Percentiles rank a stretch among this genome's conserved stretches.
Conservation (phyloP, 1,140 invertebrate species). For the Drosophila nikananu region DNA sequence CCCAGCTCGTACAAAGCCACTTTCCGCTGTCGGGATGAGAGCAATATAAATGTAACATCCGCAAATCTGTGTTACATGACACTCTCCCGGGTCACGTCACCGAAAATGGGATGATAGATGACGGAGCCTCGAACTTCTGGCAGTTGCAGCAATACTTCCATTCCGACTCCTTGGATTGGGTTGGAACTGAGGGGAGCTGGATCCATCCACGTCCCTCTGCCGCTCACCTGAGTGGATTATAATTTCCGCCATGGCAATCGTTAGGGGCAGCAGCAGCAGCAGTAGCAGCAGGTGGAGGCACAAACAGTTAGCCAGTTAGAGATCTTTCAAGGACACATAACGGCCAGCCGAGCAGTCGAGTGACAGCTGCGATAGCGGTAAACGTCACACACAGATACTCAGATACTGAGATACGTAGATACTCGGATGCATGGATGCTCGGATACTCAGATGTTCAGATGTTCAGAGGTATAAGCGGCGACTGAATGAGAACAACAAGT, state of each 20-base stretch:
- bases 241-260: constrained; percentile 37
- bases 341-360: constrained; percentile 48
- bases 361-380: constrained; percentile 70
- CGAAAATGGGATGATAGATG: constrained; percentile 40
- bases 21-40: constrained; percentile 49
- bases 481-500: constrained; percentile 61
- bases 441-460: constrained; percentile 28
- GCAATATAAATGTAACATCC: constrained; percentile 59
- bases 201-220: background rate
- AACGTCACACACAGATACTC: constrained; percentile 60
- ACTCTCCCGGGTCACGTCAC: constrained; percentile 27
- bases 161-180: constrained; percentile 12
- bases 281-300: constrained; percentile 37
- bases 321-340: constrained; percentile 78
- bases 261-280: constrained; percentile 11
- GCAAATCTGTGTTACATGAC: constrained; percentile 56
- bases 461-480: constrained; percentile 18
- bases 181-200: background rate
- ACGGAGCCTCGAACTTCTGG: constrained; percentile 19
- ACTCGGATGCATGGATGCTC: constrained; percentile 20
- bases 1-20: constrained; percentile 36
- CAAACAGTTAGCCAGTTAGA: constrained; percentile 68
- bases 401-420: constrained; percentile 38
- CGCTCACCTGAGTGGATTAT: constrained; percentile 30
- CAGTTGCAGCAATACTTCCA: constrained; percentile 27